Evolutionary conservation across 2,113 vertebrate genomes (phyloP), one percentile per base, ranked within the genome.

Genomic region (Xiphias gladius): DNA sequence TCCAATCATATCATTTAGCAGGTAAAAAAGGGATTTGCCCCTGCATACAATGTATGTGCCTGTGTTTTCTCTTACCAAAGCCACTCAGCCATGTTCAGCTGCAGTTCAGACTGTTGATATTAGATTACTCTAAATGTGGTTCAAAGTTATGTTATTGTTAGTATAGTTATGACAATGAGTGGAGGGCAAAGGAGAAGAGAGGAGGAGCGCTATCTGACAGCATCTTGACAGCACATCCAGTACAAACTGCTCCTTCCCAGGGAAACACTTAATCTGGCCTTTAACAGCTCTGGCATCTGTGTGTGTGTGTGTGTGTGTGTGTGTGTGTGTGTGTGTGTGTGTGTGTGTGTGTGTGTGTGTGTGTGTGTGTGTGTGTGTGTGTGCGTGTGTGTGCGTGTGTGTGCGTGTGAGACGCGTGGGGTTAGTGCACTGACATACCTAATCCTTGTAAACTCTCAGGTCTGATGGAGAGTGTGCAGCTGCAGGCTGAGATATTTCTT

Each of bases 391-490:
- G n/a, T n/a, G n/a, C n/a, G n/a, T n/a, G n/a, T n/a, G n/a, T n/a
- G n/a, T n/a, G n/a, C n/a, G n/a, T n/a, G n/a, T n/a, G n/a, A n/a
- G 84, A 78, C 28, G 73, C 78, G 88, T 76, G 68, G 76, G 66
- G 79, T 85, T 41, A 28, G 79, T 59, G 85, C 73, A 79, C 88
- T 89, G 91, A 92, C 89, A 89, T 81, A 73, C 77, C 69, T 91
- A 93, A 92, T 93, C 92, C 91, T 81, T 89, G 89, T 92, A 91
- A 94, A 92, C 87, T 93, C 85, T 89, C 67, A 86, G 76, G 82
- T 88, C 80, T 92, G 90, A 92, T 88, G 80, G 88, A 89, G 72
- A 69, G 75, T 79, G 88, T 92, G 85, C 91, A 94, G 92, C 92
- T 93, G 92, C 83, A 90, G 84, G 75, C 82, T 39, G 55, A 80